Conservation (phyloP, 64 coral and sea anemone genomes). For the Pachyseris speciosa region DNA sequence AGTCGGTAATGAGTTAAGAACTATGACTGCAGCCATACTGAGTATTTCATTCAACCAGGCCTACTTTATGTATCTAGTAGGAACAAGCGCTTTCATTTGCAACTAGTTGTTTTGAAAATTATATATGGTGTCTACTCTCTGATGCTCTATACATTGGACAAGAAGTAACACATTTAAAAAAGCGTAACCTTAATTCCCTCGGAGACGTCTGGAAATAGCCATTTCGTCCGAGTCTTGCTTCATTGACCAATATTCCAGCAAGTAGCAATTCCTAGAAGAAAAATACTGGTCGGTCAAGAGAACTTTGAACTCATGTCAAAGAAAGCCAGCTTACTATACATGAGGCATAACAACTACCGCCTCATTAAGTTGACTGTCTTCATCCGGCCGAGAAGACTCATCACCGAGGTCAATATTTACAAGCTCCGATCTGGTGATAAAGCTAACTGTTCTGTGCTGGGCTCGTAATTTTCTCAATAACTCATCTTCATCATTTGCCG, state of each 20-base stretch:
- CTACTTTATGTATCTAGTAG: too few relatives aligned
- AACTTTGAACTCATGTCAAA: background rate
- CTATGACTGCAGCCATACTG: too few relatives aligned
- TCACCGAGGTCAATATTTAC: conserved; percentile 50
- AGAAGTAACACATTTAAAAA: background rate
- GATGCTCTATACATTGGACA: too few relatives aligned
- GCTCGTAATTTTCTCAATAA: background rate
- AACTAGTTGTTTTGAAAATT: too few relatives aligned
- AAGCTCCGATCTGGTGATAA: conserved; percentile 27
- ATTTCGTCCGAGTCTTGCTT: conserved; percentile 89
- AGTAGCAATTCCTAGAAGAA: conserved; percentile 76
- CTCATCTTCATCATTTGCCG: background rate
- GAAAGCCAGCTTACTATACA: background rate
- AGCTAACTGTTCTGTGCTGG: conserved; percentile 37
- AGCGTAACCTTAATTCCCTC: conserved; percentile 72
- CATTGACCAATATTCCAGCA: conserved; percentile 84
- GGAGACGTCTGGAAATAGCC: conserved; percentile 87
- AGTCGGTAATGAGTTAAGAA: too few relatives aligned
- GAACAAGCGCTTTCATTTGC: too few relatives aligned
- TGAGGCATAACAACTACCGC: conserved; percentile 48
- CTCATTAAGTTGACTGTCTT: conserved; percentile 49
- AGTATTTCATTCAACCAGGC: too few relatives aligned
- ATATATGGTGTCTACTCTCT: too few relatives aligned
- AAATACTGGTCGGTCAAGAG: background rate
- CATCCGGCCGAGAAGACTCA: background rate